Percentiles rank a stretch among this genome's conserved stretches.
Conservation (phyloP, 2,888 invertebrate genomes). For the Leptopilina drosophilae region DNA sequence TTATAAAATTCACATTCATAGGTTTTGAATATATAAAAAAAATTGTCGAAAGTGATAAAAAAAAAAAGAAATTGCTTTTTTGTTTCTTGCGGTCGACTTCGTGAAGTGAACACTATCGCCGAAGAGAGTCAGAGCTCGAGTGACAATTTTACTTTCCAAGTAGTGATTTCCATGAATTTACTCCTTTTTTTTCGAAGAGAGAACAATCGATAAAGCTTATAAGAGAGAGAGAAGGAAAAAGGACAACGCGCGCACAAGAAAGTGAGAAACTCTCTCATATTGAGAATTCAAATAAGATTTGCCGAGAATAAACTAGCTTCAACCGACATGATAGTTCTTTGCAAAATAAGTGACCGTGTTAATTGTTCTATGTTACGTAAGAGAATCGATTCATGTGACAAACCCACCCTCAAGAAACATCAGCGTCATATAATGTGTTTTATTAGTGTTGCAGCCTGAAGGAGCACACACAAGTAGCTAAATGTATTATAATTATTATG, state of each 20-base stretch:
- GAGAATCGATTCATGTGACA: conserved; percentile 21
- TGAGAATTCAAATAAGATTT: neutral
- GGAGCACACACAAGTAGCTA: too few species aligned
- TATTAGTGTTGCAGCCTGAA: too few species aligned
- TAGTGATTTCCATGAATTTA: conserved; percentile 19
- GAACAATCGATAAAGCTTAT: conserved; percentile 14
- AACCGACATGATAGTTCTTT: neutral
- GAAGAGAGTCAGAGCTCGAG: neutral
- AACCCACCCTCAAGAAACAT: conserved; percentile 23
- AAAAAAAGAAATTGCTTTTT: neutral
- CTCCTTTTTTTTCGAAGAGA: neutral
- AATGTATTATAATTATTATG: too few species aligned
- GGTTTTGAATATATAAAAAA: too few species aligned
- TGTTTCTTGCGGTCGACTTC: neutral
- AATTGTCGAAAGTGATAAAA: neutral
- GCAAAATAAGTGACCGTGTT: conserved; percentile 31
- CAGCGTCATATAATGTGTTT: neutral
- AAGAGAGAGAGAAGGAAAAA: neutral
- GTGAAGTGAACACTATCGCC: conserved; percentile 2
- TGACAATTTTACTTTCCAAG: conserved; percentile 22
- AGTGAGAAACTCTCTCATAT: neutral
- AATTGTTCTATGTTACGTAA: conserved; percentile 22
- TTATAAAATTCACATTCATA: too few species aligned
- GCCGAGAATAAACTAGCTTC: conserved; percentile 1
- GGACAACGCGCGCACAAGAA: neutral